Evolutionary conservation across 2,888 invertebrate species (phyloP), one percentile per base, ranked within the genome.

Genomic region (Dryomyza anilis): DNA sequence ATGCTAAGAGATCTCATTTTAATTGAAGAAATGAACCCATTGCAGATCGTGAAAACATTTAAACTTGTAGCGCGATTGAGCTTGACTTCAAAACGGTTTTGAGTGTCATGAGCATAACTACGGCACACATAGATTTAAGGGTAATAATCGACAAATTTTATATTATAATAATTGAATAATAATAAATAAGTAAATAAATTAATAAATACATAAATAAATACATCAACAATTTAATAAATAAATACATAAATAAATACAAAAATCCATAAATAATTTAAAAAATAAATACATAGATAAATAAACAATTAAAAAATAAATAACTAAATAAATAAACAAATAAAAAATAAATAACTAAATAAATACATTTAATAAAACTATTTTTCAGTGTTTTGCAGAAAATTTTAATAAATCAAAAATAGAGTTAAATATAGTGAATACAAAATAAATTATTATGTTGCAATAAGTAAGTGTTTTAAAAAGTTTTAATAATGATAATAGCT

Each of bases 71-170:
- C 39, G 56, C 56, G 14, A 39, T 56, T 39, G 27, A 56, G 25
- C 23, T 56, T 56, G 56, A 43, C 56, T 25, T 56, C 39, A 39
- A 56, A 43, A 56, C 43, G 43, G 25, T 19, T 39, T 27, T 23
- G 16, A 56, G 43, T 55, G 39, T 36, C 23, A 33, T 36, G 33
- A 33, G 55, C 14, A 14, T 14, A 55, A 36, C n/a, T n/a, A n/a
- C n/a, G n/a, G n/a, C n/a, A n/a, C n/a, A n/a, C n/a, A n/a, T n/a
- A n/a, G n/a, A n/a, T n/a, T n/a, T n/a, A n/a, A n/a, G n/a, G n/a
- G n/a, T n/a, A n/a, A n/a, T n/a, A n/a, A n/a, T n/a, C n/a, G n/a
- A n/a, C n/a, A n/a, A n/a, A n/a, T n/a, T n/a, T n/a, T n/a, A n/a
- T n/a, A n/a, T n/a, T n/a, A n/a, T n/a, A n/a, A n/a, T n/a, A n/a